These are phyloP conservation scores for Netta rufina DNA, from an alignment of 2,797 vertebrate genomes.

Conservation along the genomic window DNA sequence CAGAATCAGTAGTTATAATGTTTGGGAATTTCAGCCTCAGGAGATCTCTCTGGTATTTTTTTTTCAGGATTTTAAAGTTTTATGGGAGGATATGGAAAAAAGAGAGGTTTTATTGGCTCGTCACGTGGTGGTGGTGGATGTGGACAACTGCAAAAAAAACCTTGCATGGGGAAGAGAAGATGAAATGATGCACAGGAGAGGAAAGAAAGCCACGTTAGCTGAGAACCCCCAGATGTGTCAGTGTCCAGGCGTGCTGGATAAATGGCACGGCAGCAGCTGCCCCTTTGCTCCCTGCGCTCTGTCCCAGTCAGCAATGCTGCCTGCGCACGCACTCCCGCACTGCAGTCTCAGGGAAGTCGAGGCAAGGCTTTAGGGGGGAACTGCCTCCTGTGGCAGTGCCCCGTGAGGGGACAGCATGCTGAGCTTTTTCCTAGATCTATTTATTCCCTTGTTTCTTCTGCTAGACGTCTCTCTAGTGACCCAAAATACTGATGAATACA, in stretches of 20 bases:
- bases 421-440: background rate
- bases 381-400: background rate
- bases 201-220: background rate
- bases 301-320: background rate
- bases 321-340: background rate
- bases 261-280: accelerated
- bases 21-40: background rate
- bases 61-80: background rate
- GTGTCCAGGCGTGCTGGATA: background rate
- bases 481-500: background rate
- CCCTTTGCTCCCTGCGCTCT: background rate
- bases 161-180: background rate
- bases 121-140: background rate
- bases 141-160: background rate
- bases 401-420: background rate
- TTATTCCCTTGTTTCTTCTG: background rate
- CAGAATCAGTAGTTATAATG: background rate
- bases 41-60: background rate
- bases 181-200: background rate
- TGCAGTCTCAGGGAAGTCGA: background rate
- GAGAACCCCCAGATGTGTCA: background rate
- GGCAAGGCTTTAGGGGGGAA: background rate
- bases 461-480: background rate
- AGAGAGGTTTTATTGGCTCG: background rate
- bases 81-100: background rate